Evolutionary conservation across 2,888 invertebrate species (phyloP), one percentile per base, ranked within the genome.

Genomic region (Palloptera scutellata): DNA sequence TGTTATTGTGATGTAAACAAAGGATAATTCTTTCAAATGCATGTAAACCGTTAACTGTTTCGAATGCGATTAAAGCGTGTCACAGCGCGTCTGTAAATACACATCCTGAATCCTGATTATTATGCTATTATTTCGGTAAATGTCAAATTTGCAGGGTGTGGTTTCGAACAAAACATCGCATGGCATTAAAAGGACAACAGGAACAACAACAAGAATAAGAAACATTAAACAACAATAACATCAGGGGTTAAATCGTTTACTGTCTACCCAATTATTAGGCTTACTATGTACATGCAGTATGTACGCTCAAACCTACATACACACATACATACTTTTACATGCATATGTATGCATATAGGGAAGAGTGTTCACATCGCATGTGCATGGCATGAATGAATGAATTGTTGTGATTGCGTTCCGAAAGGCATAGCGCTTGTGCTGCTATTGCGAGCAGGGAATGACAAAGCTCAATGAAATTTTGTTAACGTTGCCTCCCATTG

Each of bases 11-110:
- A 69, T 71, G 66, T 72, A 70, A 74, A 75, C 76, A 78, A 77
- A 74, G 72, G 73, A 72, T 77, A 75, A 78, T 76, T 74, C 76
- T 76, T 72, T 72, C 77, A 77, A 78, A 71, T 77, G 79, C 79
- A 76, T 30, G 30, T 30, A 30, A 78, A 75, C 80, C 72, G 78
- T 77, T 64, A 60, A 76, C 73, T 79, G 77, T 68, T 67, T 45
- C 79, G 70, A 78, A 78, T 77, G 58, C 64, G 63, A 72, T 78
- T 79, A 77, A 75, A 78, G 78, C 80, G 78, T 79, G 69, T 69
- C 72, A 68, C 74, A 42, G 58, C 60, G 58, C 59, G 40, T 41
- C 53, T 54, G 17, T 17, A 41, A 52, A 15, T 15, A 15, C 51
- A 20, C 41, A 11, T 4, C 20, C 64, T 58, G 40, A 60, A 52